Conservation (phyloP, 2,797 vertebrate genomes). For the Hoplostethus atlanticus region DNA sequence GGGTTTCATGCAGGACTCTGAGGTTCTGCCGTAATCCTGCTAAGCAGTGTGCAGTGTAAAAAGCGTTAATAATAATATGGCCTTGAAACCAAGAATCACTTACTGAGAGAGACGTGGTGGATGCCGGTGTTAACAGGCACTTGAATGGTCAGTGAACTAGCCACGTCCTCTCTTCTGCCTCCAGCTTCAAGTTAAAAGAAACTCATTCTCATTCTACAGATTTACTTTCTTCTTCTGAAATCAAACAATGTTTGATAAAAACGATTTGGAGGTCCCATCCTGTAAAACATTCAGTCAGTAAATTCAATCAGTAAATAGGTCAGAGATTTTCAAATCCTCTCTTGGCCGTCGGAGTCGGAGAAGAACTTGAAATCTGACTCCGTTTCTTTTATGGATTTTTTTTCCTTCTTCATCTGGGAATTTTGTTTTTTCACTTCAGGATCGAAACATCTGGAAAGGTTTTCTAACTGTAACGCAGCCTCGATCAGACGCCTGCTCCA, state of each 20-base stretch:
- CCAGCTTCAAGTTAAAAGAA: conserved; percentile 3
- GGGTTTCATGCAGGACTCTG: too few relatives aligned
- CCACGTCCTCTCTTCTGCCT: conserved; percentile 10
- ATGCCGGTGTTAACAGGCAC: conserved; percentile 4
- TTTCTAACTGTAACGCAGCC: conserved; percentile 24
- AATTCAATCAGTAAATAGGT: conserved; percentile 16
- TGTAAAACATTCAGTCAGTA: conserved; percentile 45
- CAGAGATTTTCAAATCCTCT: conserved; percentile 34
- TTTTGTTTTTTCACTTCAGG: conserved; percentile 14
- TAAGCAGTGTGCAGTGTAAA: too few relatives aligned
- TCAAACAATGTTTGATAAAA: conserved; percentile 35
- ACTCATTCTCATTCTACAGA: conserved; percentile 26
- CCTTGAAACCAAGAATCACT: neutral
- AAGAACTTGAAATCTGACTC: conserved; percentile 29
- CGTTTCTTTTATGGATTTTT: conserved; percentile 2
- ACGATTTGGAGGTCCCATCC: neutral
- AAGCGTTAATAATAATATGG: too few relatives aligned
- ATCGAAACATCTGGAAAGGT: conserved; percentile 32
- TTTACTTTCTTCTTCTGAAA: conserved; percentile 30
- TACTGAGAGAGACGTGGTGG: neutral
- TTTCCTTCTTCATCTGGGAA: conserved; percentile 3
- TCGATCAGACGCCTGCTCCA: too few relatives aligned
- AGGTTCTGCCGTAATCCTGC: too few relatives aligned
- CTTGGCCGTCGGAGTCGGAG: neutral
- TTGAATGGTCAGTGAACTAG: neutral